Conservation (phyloP, 2,797 vertebrate genomes). For the Macrochelys suwanniensis region DNA sequence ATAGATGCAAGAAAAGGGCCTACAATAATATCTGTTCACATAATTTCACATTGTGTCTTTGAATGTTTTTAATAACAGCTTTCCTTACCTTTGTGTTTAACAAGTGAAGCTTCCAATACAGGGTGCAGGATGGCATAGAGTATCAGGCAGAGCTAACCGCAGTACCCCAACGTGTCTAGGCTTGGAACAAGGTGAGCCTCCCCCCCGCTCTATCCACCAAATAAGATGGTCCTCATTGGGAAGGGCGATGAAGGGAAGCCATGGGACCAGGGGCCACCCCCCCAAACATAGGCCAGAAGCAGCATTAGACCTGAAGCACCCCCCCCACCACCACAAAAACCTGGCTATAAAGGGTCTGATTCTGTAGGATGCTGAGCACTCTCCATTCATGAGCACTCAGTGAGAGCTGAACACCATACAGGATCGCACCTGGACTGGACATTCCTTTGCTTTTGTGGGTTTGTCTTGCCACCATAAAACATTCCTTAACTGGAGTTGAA, state of each 20-base stretch:
- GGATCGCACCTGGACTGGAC: not conserved
- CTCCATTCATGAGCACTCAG: not conserved
- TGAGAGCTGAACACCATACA: not conserved
- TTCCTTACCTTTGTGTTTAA: not conserved
- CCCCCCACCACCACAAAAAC: not conserved
- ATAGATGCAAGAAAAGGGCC: not conserved
- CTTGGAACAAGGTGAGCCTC: not conserved
- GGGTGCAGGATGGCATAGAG: not conserved
- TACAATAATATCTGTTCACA: not conserved
- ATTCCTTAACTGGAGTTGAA: slow-evolving; percentile 33
- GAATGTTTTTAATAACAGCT: not conserved
- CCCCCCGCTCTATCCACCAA: not conserved
- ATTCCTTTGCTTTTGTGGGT: not conserved
- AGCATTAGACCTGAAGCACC: not conserved
- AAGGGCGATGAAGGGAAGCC: not conserved
- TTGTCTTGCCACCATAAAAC: not conserved
- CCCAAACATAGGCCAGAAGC: not conserved
- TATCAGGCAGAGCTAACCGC: not conserved
- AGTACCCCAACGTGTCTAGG: not conserved
- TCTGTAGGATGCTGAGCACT: not conserved
- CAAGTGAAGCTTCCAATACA: not conserved
- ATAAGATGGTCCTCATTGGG: not conserved
- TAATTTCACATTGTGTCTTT: too few relatives aligned
- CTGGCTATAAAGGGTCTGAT: not conserved
- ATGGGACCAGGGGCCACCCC: accelerated